Evolutionary conservation across 2,797 vertebrate species (phyloP).

Genomic region (Hozukius guyotensis): DNA sequence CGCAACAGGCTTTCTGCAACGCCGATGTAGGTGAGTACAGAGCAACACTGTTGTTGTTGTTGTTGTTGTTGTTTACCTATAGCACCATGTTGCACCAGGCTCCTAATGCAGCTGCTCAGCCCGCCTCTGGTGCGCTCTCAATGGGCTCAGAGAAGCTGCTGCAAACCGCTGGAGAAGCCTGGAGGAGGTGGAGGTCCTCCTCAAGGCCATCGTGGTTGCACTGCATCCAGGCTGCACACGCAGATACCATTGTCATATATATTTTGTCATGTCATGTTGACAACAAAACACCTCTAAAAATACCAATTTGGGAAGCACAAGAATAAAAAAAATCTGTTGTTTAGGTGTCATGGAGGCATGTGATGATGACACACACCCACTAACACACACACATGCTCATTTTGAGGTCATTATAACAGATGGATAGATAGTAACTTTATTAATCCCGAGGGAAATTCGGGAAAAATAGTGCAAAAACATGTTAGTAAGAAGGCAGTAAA

Average conservation of each 20-base stretch:
- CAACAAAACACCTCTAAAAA: not conserved
- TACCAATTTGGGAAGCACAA: not conserved
- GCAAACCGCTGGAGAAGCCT: conserved; percentile 40
- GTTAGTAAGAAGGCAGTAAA: no score
- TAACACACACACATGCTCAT: not conserved
- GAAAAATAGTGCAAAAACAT: no score
- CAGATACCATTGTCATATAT: not conserved
- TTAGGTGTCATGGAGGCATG: not conserved
- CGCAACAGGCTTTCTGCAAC: conserved; percentile 98
- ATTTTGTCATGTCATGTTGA: conserved; percentile 14
- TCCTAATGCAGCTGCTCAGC: not conserved
- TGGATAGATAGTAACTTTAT: no score
- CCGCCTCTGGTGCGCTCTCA: conserved; percentile 8
- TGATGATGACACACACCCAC: not conserved
- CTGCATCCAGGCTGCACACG: not conserved
- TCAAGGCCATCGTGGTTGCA: conserved; percentile 45
- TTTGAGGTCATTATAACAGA: not conserved
- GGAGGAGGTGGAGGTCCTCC: conserved; percentile 38
- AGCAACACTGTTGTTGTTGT: conserved; percentile 20
- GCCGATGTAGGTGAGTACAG: conserved; percentile 92
- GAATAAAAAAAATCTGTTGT: not conserved
- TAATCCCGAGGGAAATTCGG: no score
- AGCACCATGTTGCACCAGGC: conserved; percentile 21
- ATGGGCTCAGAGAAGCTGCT: conserved; percentile 19
- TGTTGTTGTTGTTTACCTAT: conserved; percentile 50